phyloP scores from a whole-genome alignment of 2,113 vertebrate genomes.

The Caranx melampygus region DNA sequence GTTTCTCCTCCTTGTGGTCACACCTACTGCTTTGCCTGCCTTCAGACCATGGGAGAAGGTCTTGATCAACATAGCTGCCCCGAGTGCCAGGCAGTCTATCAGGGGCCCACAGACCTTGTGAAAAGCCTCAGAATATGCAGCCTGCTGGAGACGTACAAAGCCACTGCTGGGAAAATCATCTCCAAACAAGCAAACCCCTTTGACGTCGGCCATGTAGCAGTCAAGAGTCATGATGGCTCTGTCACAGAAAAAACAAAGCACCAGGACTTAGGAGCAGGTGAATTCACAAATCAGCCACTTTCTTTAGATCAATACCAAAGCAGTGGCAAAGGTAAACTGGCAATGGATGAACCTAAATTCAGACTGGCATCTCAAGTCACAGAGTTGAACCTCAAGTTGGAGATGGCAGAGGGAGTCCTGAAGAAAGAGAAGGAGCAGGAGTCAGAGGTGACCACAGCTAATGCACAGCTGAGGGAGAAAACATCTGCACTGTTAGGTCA shows the following conservation, averaged over 20 bases:
- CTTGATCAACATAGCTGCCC: conserved; percentile 79
- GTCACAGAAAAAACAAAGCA: background rate
- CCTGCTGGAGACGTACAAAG: conserved; percentile 73
- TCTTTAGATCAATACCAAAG: background rate
- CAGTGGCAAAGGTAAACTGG: conserved; percentile 10
- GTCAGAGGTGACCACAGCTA: conserved; percentile 45
- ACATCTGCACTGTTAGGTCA: conserved; percentile 57
- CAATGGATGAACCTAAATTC: conserved; percentile 63
- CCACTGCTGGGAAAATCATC: background rate
- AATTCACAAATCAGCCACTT: background rate
- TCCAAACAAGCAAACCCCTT: background rate
- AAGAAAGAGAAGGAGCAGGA: conserved; percentile 66
- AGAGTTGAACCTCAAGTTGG: conserved; percentile 72
- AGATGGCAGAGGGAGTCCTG: conserved; percentile 65
- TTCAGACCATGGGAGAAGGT: conserved; percentile 70
- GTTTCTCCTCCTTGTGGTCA: conserved; percentile 80
- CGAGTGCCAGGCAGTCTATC: conserved; percentile 73
- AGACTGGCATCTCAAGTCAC: conserved; percentile 68
- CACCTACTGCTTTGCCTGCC: conserved; percentile 76
- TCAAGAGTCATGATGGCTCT: background rate
- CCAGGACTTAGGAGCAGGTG: background rate
- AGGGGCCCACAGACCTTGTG: conserved; percentile 45
- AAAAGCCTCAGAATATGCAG: conserved; percentile 76
- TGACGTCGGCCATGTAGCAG: background rate
- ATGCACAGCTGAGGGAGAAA: conserved; percentile 68